These are phyloP conservation scores for Ancistrus triradiatus DNA, from an alignment of 2,113 vertebrate species.

Conservation along the genomic window DNA sequence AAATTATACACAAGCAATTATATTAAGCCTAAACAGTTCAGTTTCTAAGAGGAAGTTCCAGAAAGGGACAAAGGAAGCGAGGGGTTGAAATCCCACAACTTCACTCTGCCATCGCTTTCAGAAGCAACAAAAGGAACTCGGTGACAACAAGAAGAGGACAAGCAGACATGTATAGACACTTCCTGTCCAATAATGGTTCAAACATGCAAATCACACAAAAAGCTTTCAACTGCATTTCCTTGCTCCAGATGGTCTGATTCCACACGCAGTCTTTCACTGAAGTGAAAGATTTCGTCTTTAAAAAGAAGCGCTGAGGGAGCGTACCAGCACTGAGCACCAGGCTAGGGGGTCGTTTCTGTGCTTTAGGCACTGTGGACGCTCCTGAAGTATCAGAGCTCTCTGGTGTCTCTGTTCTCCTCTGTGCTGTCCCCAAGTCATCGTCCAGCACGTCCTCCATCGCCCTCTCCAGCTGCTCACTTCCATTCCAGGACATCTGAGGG, in stretches of 20 bases:
- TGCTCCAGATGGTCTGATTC: too few relatives aligned
- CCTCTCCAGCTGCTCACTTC: conserved; percentile 86
- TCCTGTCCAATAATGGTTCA: background rate
- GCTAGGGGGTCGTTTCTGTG: conserved; percentile 18
- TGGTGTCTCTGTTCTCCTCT: conserved; percentile 46
- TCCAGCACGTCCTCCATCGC: conserved; percentile 89
- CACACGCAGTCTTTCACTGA: too few relatives aligned
- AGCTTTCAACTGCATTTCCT: background rate
- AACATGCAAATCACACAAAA: background rate
- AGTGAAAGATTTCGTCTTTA: too few relatives aligned
- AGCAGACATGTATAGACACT: background rate
- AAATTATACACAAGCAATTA: too few relatives aligned
- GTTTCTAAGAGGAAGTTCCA: conserved; percentile 11
- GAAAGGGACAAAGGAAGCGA: conserved; percentile 16
- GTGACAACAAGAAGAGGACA: conserved; percentile 54
- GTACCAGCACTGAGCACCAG: conserved; percentile 49
- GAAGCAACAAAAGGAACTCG: conserved; percentile 59
- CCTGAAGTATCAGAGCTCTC: conserved; percentile 45
- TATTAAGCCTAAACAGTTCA: too few relatives aligned
- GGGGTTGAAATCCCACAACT: background rate
- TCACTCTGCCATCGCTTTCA: conserved; percentile 35
- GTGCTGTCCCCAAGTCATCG: conserved; percentile 64
- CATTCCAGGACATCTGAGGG: conserved; percentile 81
- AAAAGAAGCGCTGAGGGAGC: too few relatives aligned
- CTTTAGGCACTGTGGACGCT: conserved; percentile 15